Evolutionary conservation across 2,113 vertebrate genomes (phyloP).

Genomic region (Siniperca knerii): DNA sequence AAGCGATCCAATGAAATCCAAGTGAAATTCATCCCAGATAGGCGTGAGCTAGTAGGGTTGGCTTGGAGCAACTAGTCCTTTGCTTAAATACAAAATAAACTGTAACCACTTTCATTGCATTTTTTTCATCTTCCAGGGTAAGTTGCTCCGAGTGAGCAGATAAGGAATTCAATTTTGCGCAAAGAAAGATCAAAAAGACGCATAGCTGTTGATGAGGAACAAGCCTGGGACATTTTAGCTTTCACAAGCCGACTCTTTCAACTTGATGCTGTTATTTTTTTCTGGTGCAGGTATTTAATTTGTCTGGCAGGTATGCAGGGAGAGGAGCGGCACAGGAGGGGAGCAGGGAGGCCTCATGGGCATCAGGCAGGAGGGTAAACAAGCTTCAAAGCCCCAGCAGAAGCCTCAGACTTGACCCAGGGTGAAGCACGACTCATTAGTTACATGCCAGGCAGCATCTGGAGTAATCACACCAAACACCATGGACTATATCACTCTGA

Average conservation of each 20-base stretch:
- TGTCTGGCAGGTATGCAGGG: constrained; percentile 53
- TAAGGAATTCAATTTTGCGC: not conserved
- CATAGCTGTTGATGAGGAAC: constrained; percentile 9
- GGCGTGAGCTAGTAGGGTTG: not conserved
- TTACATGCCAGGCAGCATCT: constrained; percentile 71
- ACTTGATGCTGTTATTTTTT: constrained; percentile 20
- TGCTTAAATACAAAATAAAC: constrained; percentile 6
- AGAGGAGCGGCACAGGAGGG: constrained; percentile 18
- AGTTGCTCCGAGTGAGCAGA: constrained; percentile 1
- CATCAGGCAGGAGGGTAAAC: constrained; percentile 73
- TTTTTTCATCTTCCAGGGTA: constrained; percentile 1
- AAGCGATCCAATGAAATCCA: not conserved
- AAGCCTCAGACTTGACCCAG: constrained; percentile 74
- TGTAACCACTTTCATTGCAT: not conserved
- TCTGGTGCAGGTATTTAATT: constrained; percentile 64
- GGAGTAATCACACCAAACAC: constrained; percentile 61
- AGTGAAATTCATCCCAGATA: not conserved
- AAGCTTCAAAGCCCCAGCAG: constrained; percentile 78
- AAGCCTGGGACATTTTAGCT: constrained; percentile 31
- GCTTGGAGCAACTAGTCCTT: not conserved
- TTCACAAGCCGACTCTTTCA: constrained; percentile 26
- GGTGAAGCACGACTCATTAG: constrained; percentile 76
- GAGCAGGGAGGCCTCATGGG: constrained; percentile 55
- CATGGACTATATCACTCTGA: constrained; percentile 46
- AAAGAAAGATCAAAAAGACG: constrained; percentile 17